phyloP scores from a whole-genome alignment of 1,140 invertebrate species.

The Hestina assimilis region DNA sequence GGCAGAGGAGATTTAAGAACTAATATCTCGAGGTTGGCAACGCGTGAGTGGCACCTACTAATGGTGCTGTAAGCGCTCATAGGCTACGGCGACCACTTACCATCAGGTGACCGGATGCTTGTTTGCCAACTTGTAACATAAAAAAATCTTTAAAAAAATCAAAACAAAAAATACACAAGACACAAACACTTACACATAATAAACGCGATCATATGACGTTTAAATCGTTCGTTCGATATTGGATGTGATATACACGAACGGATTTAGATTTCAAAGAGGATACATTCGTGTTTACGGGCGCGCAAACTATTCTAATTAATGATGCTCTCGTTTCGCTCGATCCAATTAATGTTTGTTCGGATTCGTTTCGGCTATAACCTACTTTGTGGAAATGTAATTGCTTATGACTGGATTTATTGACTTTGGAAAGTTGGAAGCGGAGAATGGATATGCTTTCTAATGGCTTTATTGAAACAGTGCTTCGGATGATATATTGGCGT shows the following conservation, averaged over 20 bases:
- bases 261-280: conserved; percentile 4
- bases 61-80: too few relatives aligned
- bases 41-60: too few relatives aligned
- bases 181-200: not conserved
- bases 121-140: too few relatives aligned
- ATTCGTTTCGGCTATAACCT: conserved; percentile 33
- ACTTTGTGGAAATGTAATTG: conserved; percentile 29
- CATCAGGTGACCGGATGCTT: too few relatives aligned
- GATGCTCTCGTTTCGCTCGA: conserved; percentile 24
- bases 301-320: conserved; percentile 31
- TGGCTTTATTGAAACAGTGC: not conserved
- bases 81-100: too few relatives aligned
- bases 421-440: not conserved
- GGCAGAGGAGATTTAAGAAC: too few relatives aligned
- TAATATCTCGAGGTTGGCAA: too few relatives aligned
- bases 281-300: conserved; percentile 5
- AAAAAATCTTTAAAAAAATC: too few relatives aligned
- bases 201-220: not conserved
- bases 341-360: conserved; percentile 34
- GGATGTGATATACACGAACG: conserved; percentile 2
- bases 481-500: too few relatives aligned
- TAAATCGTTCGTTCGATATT: not conserved
- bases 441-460: not conserved
- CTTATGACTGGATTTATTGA: conserved; percentile 24
- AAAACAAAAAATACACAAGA: not conserved